These are phyloP conservation scores for Nemoura dubitans DNA, from an alignment of 2,888 invertebrate species.

Conservation along the genomic window DNA sequence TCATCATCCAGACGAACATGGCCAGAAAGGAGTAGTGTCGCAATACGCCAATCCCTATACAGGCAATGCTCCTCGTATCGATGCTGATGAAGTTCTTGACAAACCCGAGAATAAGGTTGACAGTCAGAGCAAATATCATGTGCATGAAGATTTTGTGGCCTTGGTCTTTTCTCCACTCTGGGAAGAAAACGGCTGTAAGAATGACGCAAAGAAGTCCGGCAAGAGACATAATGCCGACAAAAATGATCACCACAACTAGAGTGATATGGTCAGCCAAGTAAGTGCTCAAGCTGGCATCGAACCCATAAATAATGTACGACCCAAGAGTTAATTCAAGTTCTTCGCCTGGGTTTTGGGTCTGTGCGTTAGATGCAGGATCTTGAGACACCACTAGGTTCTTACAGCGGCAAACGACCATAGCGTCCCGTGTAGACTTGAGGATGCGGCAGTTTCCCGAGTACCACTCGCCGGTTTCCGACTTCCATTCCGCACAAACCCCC, in stretches of 20 bases:
- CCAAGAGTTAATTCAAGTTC: no score
- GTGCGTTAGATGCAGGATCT: no score
- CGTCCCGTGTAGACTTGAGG: no score
- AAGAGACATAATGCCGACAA: neutral
- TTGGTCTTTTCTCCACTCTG: neutral
- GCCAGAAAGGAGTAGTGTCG: conserved; percentile 14
- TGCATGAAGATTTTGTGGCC: conserved; percentile 16
- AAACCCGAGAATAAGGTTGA: neutral
- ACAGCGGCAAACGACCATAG: no score
- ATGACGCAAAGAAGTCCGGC: neutral
- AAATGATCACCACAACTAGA: neutral
- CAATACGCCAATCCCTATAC: neutral
- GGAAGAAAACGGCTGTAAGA: neutral
- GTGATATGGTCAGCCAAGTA: neutral
- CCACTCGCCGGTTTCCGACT: no score
- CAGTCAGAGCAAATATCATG: neutral
- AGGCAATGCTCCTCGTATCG: neutral
- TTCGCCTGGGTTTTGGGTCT: no score
- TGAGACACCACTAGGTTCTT: no score
- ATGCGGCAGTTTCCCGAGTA: no score
- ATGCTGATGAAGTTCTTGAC: conserved; percentile 15
- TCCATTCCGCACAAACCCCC: no score
- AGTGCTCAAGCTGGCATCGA: neutral
- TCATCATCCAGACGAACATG: neutral
- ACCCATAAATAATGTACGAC: neutral